Percentiles rank a stretch among this genome's conserved stretches.
Evolutionary conservation across 2,797 vertebrate species (phyloP).

Genomic region (Mormyrus hasselquistii): DNA sequence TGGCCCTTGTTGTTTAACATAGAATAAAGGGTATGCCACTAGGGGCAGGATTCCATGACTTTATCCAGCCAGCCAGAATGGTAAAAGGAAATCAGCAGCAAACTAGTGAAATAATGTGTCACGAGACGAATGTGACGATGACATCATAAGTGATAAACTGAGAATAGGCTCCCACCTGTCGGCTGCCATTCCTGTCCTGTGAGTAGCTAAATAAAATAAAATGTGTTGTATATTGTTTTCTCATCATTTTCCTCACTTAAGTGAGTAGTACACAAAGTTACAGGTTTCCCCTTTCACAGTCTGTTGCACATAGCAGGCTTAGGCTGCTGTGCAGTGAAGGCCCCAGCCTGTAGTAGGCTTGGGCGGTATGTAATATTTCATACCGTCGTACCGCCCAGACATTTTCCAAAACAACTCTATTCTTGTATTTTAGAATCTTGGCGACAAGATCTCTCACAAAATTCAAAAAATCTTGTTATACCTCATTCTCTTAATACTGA

Average conservation of each 20-base stretch:
- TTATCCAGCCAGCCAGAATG: neutral
- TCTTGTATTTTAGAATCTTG: neutral
- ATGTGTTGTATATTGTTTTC: neutral
- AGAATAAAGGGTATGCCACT: neutral
- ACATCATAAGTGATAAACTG: neutral
- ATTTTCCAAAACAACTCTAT: neutral
- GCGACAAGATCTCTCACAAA: neutral
- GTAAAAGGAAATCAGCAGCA: neutral
- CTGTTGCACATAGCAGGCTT: neutral
- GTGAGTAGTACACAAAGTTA: neutral
- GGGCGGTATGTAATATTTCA: neutral
- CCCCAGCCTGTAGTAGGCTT: neutral
- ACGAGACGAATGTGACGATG: neutral
- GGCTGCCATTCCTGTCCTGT: neutral
- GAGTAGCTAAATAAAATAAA: neutral
- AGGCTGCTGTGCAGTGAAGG: neutral
- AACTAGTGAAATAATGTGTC: neutral
- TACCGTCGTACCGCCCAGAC: neutral
- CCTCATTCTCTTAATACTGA: neutral
- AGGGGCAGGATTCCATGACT: neutral
- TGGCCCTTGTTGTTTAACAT: neutral
- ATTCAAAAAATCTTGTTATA: neutral
- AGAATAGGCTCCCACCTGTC: neutral
- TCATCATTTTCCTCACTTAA: neutral
- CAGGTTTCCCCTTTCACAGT: neutral